phyloP scores from a whole-genome alignment of 1,140 invertebrate genomes.

The Streblospio benedicti region DNA sequence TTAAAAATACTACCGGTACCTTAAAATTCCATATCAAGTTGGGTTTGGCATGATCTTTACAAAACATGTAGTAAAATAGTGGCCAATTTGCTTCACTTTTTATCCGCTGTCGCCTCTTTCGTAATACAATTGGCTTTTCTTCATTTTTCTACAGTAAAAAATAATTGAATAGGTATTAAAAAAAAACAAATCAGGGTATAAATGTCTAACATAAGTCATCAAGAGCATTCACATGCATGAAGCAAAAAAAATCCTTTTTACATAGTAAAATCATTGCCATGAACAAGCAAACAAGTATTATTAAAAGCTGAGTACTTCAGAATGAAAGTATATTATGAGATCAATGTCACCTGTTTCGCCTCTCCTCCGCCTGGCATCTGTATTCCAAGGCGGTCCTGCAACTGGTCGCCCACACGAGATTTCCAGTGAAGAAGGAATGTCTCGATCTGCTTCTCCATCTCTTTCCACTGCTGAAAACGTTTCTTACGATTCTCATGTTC shows the following conservation, averaged over 20 bases:
- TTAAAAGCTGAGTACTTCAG: too few relatives aligned
- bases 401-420: slow-evolving; percentile 63
- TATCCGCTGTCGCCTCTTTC: slow-evolving; percentile 80
- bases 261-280: too few relatives aligned
- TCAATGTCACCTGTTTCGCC: too few relatives aligned
- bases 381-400: too few relatives aligned
- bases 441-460: slow-evolving; percentile 55
- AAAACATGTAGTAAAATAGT: slow-evolving; percentile 92
- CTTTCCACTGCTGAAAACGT: slow-evolving; percentile 44
- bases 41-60: slow-evolving; percentile 84
- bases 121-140: slow-evolving; percentile 68
- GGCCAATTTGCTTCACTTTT: slow-evolving; percentile 78
- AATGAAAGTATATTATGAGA: too few relatives aligned
- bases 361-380: too few relatives aligned
- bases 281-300: too few relatives aligned
- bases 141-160: slow-evolving; percentile 26
- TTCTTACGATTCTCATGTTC: slow-evolving; percentile 40
- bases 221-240: too few relatives aligned
- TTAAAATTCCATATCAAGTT: slow-evolving; percentile 99
- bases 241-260: too few relatives aligned
- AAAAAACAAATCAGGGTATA: slow-evolving; percentile 1
- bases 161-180: background rate
- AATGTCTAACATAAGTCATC: too few relatives aligned
- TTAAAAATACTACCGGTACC: slow-evolving; percentile 46
- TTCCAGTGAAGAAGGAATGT: slow-evolving; percentile 84